phyloP scores from a whole-genome alignment of 2,888 invertebrate species.

The Spodoptera littoralis region DNA sequence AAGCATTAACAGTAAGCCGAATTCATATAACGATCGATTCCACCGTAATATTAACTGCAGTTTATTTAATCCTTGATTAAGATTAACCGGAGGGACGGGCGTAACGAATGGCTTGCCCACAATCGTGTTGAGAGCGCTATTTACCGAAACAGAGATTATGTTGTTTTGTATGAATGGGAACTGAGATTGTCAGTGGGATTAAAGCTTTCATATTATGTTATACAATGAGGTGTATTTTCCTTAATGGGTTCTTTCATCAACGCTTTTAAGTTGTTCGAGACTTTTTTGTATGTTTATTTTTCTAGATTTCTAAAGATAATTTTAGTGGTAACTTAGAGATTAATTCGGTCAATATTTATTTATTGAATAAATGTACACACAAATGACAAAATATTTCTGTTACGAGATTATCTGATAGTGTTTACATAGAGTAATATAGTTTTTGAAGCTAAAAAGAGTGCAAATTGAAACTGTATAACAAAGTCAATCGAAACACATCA shows the following conservation, averaged over 20 bases:
- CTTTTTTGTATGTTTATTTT: background rate
- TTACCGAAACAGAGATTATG: conserved; percentile 24
- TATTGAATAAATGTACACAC: no score
- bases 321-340: no score
- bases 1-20: background rate
- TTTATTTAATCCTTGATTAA: conserved; percentile 40
- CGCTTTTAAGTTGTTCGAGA: no score
- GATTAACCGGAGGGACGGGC: conserved; percentile 25
- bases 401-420: no score
- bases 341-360: no score
- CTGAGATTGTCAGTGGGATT: background rate
- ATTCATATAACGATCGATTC: conserved; percentile 9
- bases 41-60: conserved; percentile 30
- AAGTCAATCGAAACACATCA: background rate
- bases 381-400: no score
- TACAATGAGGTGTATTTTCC: background rate
- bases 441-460: background rate
- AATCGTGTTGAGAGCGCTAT: conserved; percentile 29
- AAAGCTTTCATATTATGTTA: conserved; percentile 19
- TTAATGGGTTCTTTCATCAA: background rate
- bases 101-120: conserved; percentile 24
- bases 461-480: background rate
- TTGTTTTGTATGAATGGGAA: conserved; percentile 21
- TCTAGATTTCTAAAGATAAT: no score
- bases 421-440: background rate